phyloP scores from a whole-genome alignment of 2,113 vertebrate genomes.

The Sceloporus tristichus region DNA sequence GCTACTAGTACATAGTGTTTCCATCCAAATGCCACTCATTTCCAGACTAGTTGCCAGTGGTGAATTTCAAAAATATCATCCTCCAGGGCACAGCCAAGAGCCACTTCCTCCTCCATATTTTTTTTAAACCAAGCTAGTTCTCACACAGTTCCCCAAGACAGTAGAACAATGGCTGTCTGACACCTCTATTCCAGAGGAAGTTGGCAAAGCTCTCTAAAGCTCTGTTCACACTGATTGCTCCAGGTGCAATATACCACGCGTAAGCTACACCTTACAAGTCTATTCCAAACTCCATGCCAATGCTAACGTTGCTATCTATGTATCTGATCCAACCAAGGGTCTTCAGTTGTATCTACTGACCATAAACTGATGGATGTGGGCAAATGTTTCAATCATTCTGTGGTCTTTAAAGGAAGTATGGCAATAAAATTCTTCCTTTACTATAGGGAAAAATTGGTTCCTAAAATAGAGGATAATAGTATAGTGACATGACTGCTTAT shows the following conservation, averaged over 20 bases:
- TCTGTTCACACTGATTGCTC: not conserved
- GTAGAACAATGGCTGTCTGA: not conserved
- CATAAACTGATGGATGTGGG: too few relatives aligned
- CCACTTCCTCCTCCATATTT: not conserved
- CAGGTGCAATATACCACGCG: too few relatives aligned
- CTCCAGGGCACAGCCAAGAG: not conserved
- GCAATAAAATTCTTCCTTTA: not conserved
- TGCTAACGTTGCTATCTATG: too few relatives aligned
- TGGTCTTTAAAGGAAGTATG: not conserved
- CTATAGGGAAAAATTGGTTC: not conserved
- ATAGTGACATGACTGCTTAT: too few relatives aligned
- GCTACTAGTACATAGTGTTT: constrained; percentile 1
- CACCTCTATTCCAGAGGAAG: rapidly evolving
- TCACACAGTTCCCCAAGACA: not conserved
- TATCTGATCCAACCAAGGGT: too few relatives aligned
- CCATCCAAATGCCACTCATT: constrained; percentile 1
- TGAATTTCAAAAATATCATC: not conserved
- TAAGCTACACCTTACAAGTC: too few relatives aligned
- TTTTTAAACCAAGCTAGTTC: not conserved
- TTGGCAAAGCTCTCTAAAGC: not conserved
- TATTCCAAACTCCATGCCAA: too few relatives aligned
- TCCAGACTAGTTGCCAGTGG: not conserved
- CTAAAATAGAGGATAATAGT: not conserved
- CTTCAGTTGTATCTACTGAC: too few relatives aligned
- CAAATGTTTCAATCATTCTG: not conserved